Conservation (phyloP, 2,113 vertebrate species). For the Hassar affinis region DNA sequence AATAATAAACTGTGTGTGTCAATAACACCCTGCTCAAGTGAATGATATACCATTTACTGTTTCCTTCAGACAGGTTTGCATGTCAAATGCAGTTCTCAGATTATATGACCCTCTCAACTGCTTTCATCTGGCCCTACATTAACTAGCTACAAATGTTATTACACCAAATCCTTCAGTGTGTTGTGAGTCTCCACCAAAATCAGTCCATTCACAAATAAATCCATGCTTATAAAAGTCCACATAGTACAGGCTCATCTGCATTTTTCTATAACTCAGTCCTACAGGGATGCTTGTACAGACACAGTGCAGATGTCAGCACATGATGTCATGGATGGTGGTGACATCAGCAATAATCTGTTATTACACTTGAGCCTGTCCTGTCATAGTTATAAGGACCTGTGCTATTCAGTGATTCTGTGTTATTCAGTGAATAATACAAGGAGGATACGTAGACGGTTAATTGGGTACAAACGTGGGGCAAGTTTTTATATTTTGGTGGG, state of each 20-base stretch:
- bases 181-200: not conserved
- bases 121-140: conserved; percentile 15
- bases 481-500: not conserved
- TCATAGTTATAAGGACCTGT: not conserved
- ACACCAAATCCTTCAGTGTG: conserved; percentile 7
- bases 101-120: conserved; percentile 2
- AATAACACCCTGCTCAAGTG: conserved; percentile 30
- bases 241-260: not conserved
- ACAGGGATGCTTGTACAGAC: not conserved
- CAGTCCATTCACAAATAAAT: conserved; percentile 28
- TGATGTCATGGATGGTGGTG: conserved; percentile 17
- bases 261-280: not conserved
- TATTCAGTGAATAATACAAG: not conserved
- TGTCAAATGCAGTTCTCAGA: conserved; percentile 4
- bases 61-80: conserved; percentile 3
- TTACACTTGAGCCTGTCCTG: conserved; percentile 14
- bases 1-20: conserved; percentile 36
- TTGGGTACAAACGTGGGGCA: not conserved
- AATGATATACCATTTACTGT: conserved; percentile 11
- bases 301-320: conserved; percentile 11
- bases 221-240: conserved; percentile 1
- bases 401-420: not conserved
- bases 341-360: conserved; percentile 16
- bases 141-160: conserved; percentile 1
- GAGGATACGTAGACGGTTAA: not conserved